phyloP scores from a whole-genome alignment of 2,888 invertebrate genomes.

The Shargacucullia verbasci region DNA sequence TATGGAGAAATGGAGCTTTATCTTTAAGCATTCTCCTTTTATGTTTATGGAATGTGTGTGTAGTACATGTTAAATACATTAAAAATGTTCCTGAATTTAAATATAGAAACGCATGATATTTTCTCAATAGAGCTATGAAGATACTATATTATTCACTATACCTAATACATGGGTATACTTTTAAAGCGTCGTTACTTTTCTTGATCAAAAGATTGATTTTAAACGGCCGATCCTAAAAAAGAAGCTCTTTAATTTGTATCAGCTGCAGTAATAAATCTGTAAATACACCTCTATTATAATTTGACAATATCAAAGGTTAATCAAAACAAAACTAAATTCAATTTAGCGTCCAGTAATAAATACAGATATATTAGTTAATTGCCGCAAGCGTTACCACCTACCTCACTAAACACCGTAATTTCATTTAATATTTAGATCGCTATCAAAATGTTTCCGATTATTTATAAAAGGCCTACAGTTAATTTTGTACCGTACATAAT shows the following conservation, averaged over 20 bases:
- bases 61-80: constrained; percentile 43
- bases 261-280: constrained; percentile 23
- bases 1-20: constrained; percentile 35
- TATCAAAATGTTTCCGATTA: constrained; percentile 50
- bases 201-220: too few species aligned
- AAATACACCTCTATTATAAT: constrained; percentile 6
- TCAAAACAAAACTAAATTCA: constrained; percentile 44
- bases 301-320: constrained; percentile 20
- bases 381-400: constrained; percentile 58
- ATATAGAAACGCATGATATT: neutral
- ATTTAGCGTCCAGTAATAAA: constrained; percentile 40
- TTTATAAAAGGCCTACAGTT: constrained; percentile 44
- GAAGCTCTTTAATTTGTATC: neutral
- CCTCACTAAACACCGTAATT: constrained; percentile 60
- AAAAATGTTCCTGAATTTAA: constrained; percentile 1
- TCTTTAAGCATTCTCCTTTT: constrained; percentile 40
- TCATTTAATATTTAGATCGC: constrained; percentile 61
- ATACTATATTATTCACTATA: neutral
- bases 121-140: neutral
- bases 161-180: too few species aligned
- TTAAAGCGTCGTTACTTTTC: too few species aligned
- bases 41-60: constrained; percentile 44
- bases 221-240: neutral
- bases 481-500: constrained; percentile 48
- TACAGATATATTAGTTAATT: constrained; percentile 47